These are phyloP conservation scores for Andricus quercusramuli DNA, from an alignment of 2,888 invertebrate genomes.

Conservation along the genomic window DNA sequence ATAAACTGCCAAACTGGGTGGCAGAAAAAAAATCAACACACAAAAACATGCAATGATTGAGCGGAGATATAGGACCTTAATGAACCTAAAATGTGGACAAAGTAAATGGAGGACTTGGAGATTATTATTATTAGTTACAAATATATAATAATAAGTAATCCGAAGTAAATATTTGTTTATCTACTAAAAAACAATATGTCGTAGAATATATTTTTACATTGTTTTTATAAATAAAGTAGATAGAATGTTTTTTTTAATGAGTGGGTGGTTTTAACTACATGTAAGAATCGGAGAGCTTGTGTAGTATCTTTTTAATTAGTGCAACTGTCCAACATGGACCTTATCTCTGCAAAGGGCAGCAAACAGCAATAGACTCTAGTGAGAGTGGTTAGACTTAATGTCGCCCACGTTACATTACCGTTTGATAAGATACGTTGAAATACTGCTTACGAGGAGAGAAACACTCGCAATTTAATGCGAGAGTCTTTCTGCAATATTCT, in stretches of 20 bases:
- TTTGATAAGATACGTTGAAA: slow-evolving; percentile 53
- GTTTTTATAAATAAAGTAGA: neutral
- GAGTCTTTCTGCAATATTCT: neutral
- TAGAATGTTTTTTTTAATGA: neutral
- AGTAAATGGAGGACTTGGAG: no score
- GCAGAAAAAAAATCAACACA: no score
- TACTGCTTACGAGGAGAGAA: slow-evolving; percentile 33
- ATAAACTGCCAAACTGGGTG: no score
- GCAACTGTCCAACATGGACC: slow-evolving; percentile 18
- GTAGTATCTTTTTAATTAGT: slow-evolving; percentile 31
- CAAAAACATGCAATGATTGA: no score
- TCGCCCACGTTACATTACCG: slow-evolving; percentile 56
- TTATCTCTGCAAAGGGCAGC: slow-evolving; percentile 25
- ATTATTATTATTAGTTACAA: no score
- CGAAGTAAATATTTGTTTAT: no score
- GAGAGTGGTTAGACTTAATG: slow-evolving; percentile 56
- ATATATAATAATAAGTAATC: no score
- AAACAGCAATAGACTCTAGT: slow-evolving; percentile 26
- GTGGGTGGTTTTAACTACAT: neutral
- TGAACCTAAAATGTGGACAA: no score
- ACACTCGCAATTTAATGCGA: slow-evolving; percentile 18
- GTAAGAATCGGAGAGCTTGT: slow-evolving; percentile 9
- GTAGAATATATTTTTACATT: neutral
- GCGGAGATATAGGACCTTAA: no score
- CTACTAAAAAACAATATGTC: neutral